Evolutionary conservation across 2,113 vertebrate genomes (phyloP), one percentile per base, ranked within the genome.

Genomic region (Melanocharis versteri): DNA sequence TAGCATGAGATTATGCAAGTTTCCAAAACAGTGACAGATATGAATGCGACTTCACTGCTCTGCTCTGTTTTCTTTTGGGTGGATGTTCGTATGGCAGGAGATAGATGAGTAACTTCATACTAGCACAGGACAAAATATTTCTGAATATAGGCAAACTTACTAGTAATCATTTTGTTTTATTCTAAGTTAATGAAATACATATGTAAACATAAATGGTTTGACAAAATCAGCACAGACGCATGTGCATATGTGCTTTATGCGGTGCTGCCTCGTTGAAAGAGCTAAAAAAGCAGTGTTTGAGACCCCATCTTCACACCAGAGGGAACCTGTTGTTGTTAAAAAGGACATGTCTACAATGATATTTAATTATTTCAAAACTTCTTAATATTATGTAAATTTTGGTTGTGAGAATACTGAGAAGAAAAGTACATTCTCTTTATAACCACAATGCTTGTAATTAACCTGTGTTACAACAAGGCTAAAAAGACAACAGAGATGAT

Each of bases 31-130:
- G 22, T 19, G 15, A 11, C 7, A 62, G 7, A 8, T 45, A 45
- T 1, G 13, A 37, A 3, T 20, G 14, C 51, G 8, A 42, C 9
- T 35, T 68, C 14, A 11, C 28, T 42, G 20, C 6, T 87, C 60
- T 45, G 13, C 26, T 65, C 26, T 27, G 8, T 42, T 88, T 65
- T 31, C 22, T 4, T 64, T 37, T 39, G 11, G 11, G 9, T 45
- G 4, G 14, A 20, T 0, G 0, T 39, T 31, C 40, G 6, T 22
- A 5, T 26, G 15, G 22, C 1, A 6, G 56, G 33, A 47, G 27
- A 39, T 13, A 58, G 40, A 47, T 15, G 11, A 44, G 21, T 53
- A 61, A 37, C 15, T 83, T 64, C 0, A 0, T 50, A 33, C 42
- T 27, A 71, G 17, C 35, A 42, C 23, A 64, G 13, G 23, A 65